Percentiles rank a stretch among this genome's conserved stretches.
Evolutionary conservation across 2,113 vertebrate species (phyloP).

Genomic region (Caranx melampygus): DNA sequence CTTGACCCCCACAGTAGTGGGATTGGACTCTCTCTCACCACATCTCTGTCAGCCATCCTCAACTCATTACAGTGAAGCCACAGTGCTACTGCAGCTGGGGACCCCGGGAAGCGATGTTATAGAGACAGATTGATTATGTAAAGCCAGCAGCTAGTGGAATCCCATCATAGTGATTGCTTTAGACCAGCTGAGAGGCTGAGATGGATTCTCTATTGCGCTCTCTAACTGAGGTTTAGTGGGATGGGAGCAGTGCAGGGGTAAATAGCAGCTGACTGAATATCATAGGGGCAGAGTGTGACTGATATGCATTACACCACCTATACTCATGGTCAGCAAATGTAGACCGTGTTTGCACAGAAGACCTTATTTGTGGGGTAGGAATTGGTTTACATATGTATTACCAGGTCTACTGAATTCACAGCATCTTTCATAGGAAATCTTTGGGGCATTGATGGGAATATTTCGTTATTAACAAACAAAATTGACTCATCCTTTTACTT

Average conservation of each 20-base stretch:
- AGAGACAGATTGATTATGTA: slow-evolving; percentile 74
- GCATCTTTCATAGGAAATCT: neutral
- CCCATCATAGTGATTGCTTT: slow-evolving; percentile 68
- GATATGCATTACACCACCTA: slow-evolving; percentile 52
- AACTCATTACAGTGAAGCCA: slow-evolving; percentile 51
- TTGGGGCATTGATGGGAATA: slow-evolving; percentile 7
- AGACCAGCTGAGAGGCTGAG: slow-evolving; percentile 70
- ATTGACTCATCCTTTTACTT: neutral
- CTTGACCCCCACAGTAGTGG: slow-evolving; percentile 24
- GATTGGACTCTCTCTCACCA: slow-evolving; percentile 1
- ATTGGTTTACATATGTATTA: slow-evolving; percentile 4
- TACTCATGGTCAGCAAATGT: slow-evolving; percentile 10
- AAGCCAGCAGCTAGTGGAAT: slow-evolving; percentile 65
- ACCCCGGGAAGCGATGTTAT: slow-evolving; percentile 63
- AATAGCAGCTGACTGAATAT: slow-evolving; percentile 46
- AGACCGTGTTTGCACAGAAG: neutral
- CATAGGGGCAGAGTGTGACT: slow-evolving; percentile 29
- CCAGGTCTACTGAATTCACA: neutral
- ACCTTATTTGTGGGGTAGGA: neutral
- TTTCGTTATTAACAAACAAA: too few species aligned
- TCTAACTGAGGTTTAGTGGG: slow-evolving; percentile 42
- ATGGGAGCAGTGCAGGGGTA: slow-evolving; percentile 21
- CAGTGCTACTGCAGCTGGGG: slow-evolving; percentile 63
- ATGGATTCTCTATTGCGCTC: slow-evolving; percentile 61
- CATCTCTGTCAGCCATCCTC: slow-evolving; percentile 41